A percentile compares a stretch with the other conserved stretches of the same genome.
These are phyloP conservation scores for Villa cingulata DNA, from an alignment of 2,888 invertebrate species.

Conservation along the genomic window DNA sequence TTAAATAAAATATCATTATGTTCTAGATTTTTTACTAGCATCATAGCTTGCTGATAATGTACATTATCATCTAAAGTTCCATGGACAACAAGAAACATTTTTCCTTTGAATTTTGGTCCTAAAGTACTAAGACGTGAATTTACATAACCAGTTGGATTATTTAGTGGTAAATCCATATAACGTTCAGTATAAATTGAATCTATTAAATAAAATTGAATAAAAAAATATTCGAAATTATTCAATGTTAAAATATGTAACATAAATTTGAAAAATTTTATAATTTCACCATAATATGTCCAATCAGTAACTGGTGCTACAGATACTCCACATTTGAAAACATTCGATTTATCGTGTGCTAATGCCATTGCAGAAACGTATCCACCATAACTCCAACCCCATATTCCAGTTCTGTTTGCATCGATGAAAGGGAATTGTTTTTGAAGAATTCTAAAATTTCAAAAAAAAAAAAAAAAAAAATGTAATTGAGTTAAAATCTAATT, in stretches of 20 bases:
- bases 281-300: slow-evolving; percentile 84
- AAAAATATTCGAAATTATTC: no score
- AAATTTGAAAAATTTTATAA: neutral
- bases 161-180: slow-evolving; percentile 79
- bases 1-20: slow-evolving; percentile 76
- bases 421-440: slow-evolving; percentile 56
- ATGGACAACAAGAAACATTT: slow-evolving; percentile 81
- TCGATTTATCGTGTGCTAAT: slow-evolving; percentile 57
- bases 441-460: slow-evolving; percentile 30
- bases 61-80: slow-evolving; percentile 94
- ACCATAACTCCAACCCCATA: slow-evolving; percentile 99
- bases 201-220: slow-evolving; percentile 28
- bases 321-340: slow-evolving; percentile 82
- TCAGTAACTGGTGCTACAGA: slow-evolving; percentile 95
- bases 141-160: slow-evolving; percentile 61
- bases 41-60: slow-evolving; percentile 92
- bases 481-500: slow-evolving; percentile 12
- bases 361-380: slow-evolving; percentile 86
- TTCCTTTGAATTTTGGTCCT: slow-evolving; percentile 48
- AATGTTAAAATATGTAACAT: no score
- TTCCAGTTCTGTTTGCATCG: slow-evolving; percentile 68
- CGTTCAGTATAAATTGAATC: slow-evolving; percentile 96
- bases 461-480: no score
- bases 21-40: slow-evolving; percentile 76
- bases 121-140: slow-evolving; percentile 62